Percentiles rank a stretch among this genome's conserved stretches.
Evolutionary conservation across 1,140 invertebrate species (phyloP).

Genomic region (Leptoteleia sp.): DNA sequence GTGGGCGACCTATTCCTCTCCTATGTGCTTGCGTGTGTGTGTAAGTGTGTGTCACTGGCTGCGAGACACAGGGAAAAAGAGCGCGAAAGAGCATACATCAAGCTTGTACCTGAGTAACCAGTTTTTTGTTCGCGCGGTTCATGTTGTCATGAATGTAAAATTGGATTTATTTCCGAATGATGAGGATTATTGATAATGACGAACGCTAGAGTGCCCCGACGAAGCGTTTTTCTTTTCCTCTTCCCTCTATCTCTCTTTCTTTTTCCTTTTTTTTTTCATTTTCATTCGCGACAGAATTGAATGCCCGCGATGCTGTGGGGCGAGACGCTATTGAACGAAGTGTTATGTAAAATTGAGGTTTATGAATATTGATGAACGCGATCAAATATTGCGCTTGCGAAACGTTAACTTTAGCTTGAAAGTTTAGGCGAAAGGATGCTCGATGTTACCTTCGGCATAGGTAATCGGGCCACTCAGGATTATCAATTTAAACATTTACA

Average conservation of each 20-base stretch:
- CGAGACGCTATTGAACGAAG: slow-evolving; percentile 10
- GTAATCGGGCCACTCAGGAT: too few relatives aligned
- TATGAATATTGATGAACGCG: slow-evolving; percentile 27
- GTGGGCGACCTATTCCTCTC: slow-evolving; percentile 28
- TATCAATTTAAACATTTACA: too few relatives aligned
- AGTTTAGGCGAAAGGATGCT: background rate
- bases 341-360: slow-evolving; percentile 28
- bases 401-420: background rate
- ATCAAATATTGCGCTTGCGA: slow-evolving; percentile 18
- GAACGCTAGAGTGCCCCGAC: background rate
- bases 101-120: background rate
- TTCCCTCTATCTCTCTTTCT: too few relatives aligned
- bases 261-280: slow-evolving; percentile 2
- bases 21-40: background rate
- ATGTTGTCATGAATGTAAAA: slow-evolving; percentile 27
- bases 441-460: background rate
- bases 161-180: slow-evolving; percentile 23
- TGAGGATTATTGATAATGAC: slow-evolving; percentile 24
- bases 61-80: too few relatives aligned
- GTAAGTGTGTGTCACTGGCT: too few relatives aligned
- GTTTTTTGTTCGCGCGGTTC: slow-evolving; percentile 18
- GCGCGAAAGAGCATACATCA: background rate
- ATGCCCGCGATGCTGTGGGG: background rate
- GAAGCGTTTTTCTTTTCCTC: too few relatives aligned
- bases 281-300: background rate